Evolutionary conservation across 2,888 invertebrate genomes (phyloP), one percentile per base, ranked within the genome.

Genomic region (Didymodactylos carnosus): DNA sequence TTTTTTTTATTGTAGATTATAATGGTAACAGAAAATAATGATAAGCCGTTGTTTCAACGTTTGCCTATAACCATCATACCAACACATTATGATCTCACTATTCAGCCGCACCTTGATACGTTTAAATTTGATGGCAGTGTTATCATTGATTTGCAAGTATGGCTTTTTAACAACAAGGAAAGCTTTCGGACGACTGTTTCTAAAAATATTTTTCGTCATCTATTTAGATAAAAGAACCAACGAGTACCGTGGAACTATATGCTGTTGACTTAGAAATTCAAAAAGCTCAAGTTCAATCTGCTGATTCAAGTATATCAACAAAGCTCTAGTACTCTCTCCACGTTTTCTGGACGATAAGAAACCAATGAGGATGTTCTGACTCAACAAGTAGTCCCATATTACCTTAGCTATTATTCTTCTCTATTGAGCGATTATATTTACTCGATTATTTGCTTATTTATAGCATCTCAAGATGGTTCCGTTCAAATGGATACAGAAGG

Each of bases 41-140:
- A n/a, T 6, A 62, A 62, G n/a, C 53, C 53, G 35, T 62, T 62
- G n/a, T 74, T 74, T 46, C 40, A 71, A 35, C 51, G 74, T 51
- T 71, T 74, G 41, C 62, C 74, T 29, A 23, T 51, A 53, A 71
- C 29, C 13, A 43, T 74, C 25, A n/a, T 49, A 53, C 74, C 74
- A 27, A 53, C 71, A 39, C 71, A 74, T 39, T 74, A 74, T 39
- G 71, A 41, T 40, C 11, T 74, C 7, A 71, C 71, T 14, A 41
- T 74, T 43, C 71, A 69, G 53, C 74, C 74, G 25, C 23, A 71
- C 39, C 51, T 74, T 29, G 39, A 39, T 23, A 69, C 51, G 25
- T 74, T 74, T 69, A 74, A 51, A 51, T 74, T 74, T 27, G 46
- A 27, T 62, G 74, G 74, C n/a, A 41, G 51, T 25, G 74, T 74